Evolutionary conservation across 2,888 invertebrate species (phyloP).

Genomic region (Papilio demoleus): DNA sequence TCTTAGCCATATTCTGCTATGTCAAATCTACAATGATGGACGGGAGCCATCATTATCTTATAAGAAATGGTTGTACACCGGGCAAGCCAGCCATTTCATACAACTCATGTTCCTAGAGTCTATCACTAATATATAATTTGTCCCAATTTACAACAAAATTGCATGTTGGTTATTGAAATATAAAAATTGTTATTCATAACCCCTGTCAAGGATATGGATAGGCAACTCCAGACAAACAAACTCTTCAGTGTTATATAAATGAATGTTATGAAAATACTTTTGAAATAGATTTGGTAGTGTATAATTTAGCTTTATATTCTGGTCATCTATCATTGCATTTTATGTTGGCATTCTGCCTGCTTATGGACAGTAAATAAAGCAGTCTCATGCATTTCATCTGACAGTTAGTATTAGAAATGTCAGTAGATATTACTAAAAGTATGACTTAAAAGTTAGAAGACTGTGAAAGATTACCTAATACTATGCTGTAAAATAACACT

Average conservation of each 20-base stretch:
- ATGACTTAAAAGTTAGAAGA: no score
- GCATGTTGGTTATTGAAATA: background rate
- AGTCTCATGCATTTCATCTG: background rate
- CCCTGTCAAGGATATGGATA: background rate
- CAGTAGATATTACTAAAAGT: background rate
- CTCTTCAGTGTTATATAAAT: conserved; percentile 2
- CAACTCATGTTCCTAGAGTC: no score
- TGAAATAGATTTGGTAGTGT: conserved; percentile 9
- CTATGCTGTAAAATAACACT: no score
- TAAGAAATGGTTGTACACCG: no score
- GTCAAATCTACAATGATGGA: no score
- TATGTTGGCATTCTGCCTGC: conserved; percentile 34
- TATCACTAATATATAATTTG: no score
- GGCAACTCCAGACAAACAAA: background rate
- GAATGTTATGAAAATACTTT: conserved; percentile 10
- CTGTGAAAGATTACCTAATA: no score
- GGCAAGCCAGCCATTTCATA: no score
- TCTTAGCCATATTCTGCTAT: no score
- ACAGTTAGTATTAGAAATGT: conserved; percentile 6
- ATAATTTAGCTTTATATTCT: conserved; percentile 11
- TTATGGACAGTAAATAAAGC: conserved; percentile 9
- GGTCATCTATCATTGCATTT: conserved; percentile 17
- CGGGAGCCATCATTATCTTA: no score
- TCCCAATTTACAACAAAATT: no score
- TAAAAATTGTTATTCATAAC: background rate